A percentile compares a stretch with the other conserved stretches of the same genome.
These are phyloP conservation scores for Hemichromis elongatus DNA, from an alignment of 2,113 vertebrate genomes.

Conservation along the genomic window DNA sequence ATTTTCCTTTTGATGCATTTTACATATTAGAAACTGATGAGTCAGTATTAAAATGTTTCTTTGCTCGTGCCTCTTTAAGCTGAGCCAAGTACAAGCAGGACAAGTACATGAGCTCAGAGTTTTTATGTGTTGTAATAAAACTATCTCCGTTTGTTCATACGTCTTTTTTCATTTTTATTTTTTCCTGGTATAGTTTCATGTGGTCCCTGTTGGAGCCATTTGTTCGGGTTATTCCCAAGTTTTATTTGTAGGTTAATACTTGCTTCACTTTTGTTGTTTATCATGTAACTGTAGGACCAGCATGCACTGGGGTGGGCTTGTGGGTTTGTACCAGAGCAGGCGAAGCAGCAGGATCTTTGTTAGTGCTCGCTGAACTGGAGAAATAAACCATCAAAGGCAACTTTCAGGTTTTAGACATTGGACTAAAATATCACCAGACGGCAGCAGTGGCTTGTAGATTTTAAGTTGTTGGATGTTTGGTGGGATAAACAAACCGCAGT, in stretches of 20 bases:
- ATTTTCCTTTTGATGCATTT: accelerated
- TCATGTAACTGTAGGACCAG: neutral
- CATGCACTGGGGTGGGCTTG: neutral
- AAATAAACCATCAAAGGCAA: too few relatives aligned
- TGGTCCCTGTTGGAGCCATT: accelerated
- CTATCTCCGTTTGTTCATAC: accelerated
- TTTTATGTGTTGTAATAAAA: neutral
- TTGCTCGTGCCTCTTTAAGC: accelerated
- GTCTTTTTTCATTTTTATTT: accelerated
- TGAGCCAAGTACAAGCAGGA: too few relatives aligned
- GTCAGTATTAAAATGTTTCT: accelerated
- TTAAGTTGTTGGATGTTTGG: too few relatives aligned
- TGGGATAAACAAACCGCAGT: too few relatives aligned
- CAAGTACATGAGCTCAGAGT: accelerated
- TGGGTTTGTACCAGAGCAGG: accelerated
- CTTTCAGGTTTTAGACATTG: too few relatives aligned
- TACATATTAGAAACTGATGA: accelerated
- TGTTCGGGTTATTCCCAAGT: accelerated
- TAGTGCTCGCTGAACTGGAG: too few relatives aligned
- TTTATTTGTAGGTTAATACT: neutral
- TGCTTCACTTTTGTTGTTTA: accelerated
- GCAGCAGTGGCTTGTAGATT: too few relatives aligned
- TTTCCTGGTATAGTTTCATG: neutral
- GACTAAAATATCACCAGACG: too few relatives aligned
- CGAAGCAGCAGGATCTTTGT: too few relatives aligned